phyloP scores from a whole-genome alignment of 2,797 vertebrate genomes.

The Lemur catta region DNA sequence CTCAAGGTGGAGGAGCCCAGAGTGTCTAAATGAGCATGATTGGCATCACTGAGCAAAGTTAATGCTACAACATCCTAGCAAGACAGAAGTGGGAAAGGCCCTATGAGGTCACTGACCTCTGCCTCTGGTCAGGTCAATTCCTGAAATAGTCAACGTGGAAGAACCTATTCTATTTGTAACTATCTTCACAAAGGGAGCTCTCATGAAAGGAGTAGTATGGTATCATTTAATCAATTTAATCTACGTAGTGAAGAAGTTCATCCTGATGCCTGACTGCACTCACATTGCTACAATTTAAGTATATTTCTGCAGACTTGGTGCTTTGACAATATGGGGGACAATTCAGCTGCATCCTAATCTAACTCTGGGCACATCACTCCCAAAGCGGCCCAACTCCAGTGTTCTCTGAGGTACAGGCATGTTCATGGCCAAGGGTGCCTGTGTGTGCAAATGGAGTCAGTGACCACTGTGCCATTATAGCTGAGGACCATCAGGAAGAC shows the following conservation, averaged over 20 bases:
- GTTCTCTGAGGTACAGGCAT: neutral
- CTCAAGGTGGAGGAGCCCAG: neutral
- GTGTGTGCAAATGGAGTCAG: neutral
- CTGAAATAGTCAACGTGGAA: neutral
- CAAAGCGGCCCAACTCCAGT: neutral
- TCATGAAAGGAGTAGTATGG: neutral
- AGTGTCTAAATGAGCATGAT: neutral
- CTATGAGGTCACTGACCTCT: neutral
- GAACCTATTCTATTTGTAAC: neutral
- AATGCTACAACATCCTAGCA: neutral
- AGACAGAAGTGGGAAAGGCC: neutral
- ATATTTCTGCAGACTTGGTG: neutral
- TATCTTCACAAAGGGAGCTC: neutral
- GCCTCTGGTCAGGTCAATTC: neutral
- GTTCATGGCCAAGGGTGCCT: neutral
- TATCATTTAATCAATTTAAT: neutral
- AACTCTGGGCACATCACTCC: neutral
- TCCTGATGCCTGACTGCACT: neutral
- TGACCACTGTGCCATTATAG: neutral
- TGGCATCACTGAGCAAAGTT: neutral
- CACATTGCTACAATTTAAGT: neutral
- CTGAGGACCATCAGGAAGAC: neutral
- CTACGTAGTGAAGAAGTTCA: neutral
- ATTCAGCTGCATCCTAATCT: neutral
- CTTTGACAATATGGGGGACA: neutral